Conservation (phyloP, 2,113 vertebrate genomes). For the Formicarius rufipectus region DNA sequence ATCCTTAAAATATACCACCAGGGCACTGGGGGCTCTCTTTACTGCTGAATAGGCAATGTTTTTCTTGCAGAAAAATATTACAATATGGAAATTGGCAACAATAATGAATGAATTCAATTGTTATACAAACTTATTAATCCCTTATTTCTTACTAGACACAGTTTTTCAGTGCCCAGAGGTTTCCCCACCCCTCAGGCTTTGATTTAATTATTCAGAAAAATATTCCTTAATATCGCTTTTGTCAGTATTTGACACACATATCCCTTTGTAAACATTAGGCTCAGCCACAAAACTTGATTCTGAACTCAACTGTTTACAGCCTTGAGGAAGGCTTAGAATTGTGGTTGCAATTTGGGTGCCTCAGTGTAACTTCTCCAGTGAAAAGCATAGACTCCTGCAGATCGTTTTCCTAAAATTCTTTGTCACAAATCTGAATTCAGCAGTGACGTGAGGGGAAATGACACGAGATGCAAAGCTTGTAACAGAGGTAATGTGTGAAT, state of each 20-base stretch:
- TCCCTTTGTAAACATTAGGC: background rate
- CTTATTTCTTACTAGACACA: background rate
- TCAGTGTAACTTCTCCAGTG: background rate
- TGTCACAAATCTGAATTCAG: background rate
- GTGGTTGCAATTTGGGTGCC: background rate
- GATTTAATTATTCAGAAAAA: background rate
- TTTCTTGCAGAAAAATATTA: background rate
- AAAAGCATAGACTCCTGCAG: background rate
- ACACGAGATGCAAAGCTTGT: background rate
- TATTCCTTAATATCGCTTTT: background rate
- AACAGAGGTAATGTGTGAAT: background rate
- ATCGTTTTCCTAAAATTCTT: background rate
- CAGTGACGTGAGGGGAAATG: background rate
- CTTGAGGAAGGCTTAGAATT: background rate
- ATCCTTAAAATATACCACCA: background rate
- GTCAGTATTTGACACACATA: rapidly evolving
- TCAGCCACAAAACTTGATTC: background rate
- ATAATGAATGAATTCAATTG: background rate
- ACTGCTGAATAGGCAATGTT: background rate
- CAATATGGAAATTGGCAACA: background rate
- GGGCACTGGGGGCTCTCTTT: background rate
- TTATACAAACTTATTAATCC: background rate
- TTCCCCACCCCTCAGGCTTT: rapidly evolving
- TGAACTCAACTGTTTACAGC: background rate
- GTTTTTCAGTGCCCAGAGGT: background rate